Conservation (phyloP, 2,888 invertebrate genomes). For the Troilus luridus region DNA sequence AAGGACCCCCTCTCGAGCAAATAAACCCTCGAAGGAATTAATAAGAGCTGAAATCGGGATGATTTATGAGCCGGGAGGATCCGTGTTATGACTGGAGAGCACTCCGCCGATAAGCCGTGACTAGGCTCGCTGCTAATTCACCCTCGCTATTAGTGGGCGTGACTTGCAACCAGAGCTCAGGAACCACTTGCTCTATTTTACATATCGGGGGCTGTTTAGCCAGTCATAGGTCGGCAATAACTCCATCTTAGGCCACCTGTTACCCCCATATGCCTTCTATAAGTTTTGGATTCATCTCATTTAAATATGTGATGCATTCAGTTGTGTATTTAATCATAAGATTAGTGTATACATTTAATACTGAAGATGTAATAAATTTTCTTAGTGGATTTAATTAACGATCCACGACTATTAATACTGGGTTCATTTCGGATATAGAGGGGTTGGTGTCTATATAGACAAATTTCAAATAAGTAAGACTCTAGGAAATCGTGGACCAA, state of each 20-base stretch:
- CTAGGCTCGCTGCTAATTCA: conserved; percentile 17
- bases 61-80: not conserved
- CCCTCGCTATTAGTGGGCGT: conserved; percentile 50
- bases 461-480: too few species aligned
- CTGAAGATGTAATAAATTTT: not conserved
- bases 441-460: too few species aligned
- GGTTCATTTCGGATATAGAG: too few species aligned
- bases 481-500: too few species aligned
- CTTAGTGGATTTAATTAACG: too few species aligned
- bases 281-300: not conserved
- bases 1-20: not conserved
- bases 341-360: not conserved
- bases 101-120: conserved; percentile 26
- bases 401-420: too few species aligned
- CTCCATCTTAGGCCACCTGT: conserved; percentile 5
- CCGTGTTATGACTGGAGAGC: conserved; percentile 27
- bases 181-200: conserved; percentile 43
- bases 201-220: conserved; percentile 17
- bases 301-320: not conserved
- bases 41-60: conserved; percentile 14
- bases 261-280: not conserved
- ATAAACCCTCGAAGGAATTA: conserved; percentile 34
- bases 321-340: not conserved
- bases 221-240: conserved; percentile 33
- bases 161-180: conserved; percentile 41